A percentile compares a stretch with the other conserved stretches of the same genome.
phyloP scores from a whole-genome alignment of 2,797 vertebrate genomes.

The Micropoecilia bifurca region DNA sequence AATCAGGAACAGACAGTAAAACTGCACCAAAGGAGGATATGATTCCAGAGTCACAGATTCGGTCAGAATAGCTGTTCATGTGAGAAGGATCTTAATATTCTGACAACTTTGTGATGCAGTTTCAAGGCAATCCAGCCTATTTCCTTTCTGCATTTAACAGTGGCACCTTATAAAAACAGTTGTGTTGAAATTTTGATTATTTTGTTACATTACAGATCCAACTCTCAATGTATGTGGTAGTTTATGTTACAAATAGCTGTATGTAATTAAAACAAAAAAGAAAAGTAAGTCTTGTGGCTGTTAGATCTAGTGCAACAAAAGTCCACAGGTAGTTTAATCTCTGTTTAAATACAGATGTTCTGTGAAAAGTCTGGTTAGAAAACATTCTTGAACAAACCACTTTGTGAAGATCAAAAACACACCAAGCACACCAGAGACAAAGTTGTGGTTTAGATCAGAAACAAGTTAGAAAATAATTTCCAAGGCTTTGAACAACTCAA shows the following conservation, averaged over 20 bases:
- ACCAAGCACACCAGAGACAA: background rate
- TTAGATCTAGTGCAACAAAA: too few species aligned
- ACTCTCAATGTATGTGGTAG: too few species aligned
- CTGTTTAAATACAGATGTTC: background rate
- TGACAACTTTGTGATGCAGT: background rate
- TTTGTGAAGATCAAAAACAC: background rate
- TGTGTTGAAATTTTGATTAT: background rate
- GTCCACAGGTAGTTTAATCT: background rate
- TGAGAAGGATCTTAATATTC: background rate
- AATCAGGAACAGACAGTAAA: conserved; percentile 17
- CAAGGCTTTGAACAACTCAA: background rate
- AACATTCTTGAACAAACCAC: background rate
- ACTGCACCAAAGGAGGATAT: conserved; percentile 5
- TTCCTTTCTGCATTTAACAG: background rate
- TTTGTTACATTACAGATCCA: background rate
- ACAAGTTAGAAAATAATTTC: background rate
- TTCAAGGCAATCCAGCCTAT: background rate
- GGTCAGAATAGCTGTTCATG: background rate
- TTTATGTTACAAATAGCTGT: background rate
- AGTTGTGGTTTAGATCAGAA: background rate
- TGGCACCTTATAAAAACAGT: background rate
- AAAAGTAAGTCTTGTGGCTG: too few species aligned
- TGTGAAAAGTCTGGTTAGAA: background rate
- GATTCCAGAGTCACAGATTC: conserved; percentile 2
- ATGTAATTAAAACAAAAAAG: background rate